phyloP scores from a whole-genome alignment of 1,140 invertebrate genomes.

The Thaumatotibia leucotreta region DNA sequence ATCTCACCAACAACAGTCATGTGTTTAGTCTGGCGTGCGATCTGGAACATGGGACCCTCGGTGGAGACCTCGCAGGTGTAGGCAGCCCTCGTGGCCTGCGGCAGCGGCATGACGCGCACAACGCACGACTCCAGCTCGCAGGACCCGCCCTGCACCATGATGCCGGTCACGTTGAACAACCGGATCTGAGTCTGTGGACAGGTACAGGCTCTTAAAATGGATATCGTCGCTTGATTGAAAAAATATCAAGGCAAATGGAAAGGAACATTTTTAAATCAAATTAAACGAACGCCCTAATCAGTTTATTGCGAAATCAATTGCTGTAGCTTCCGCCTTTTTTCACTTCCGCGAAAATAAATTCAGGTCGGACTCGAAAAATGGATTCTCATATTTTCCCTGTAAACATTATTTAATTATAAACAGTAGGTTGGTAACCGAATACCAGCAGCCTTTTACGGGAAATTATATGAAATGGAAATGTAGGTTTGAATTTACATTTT shows the following conservation, averaged over 20 bases:
- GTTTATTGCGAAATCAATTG: no score
- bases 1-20: conserved; percentile 80
- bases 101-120: conserved; percentile 72
- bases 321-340: no score
- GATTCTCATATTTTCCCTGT: no score
- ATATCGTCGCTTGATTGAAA: no score
- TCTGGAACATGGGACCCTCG: conserved; percentile 80
- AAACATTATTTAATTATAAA: no score
- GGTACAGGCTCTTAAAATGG: background rate
- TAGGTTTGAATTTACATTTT: background rate
- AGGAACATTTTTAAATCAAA: no score
- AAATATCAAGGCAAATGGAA: no score
- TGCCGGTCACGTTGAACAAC: conserved; percentile 59
- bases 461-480: background rate
- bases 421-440: no score
- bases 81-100: conserved; percentile 73
- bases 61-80: conserved; percentile 82
- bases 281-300: no score
- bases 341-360: no score
- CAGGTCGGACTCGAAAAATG: no score
- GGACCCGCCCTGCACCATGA: conserved; percentile 60
- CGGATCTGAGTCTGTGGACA: conserved; percentile 56
- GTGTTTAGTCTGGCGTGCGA: conserved; percentile 77
- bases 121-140: conserved; percentile 74
- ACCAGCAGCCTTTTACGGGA: no score